Evolutionary conservation across 2,797 vertebrate species (phyloP), one percentile per base, ranked within the genome.

Genomic region (Squalus acanthias): DNA sequence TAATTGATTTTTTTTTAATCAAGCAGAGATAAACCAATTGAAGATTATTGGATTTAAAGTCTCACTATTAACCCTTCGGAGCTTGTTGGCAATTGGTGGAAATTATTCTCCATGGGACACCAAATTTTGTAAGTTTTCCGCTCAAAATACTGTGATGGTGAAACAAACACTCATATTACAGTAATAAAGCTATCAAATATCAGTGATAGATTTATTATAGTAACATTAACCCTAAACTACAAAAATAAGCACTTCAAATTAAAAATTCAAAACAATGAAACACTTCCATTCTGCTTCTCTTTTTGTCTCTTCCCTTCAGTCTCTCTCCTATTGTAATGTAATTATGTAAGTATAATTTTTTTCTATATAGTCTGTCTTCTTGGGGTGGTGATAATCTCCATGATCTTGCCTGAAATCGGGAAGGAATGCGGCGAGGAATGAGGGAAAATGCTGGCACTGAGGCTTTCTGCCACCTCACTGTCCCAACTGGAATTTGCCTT

Each of bases 1-100:
- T 50, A 85, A 85, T 85, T 85, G n/a, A 82, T 26, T 89, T 89
- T 12, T 89, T 89, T 89, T 57, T 6, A 92, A 92, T 92, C 15
- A 65, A 63, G 60, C 5, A n/a, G 60, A 39, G 17, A 92, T 92
- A 92, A 65, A 92, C 33, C 33, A 92, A n/a, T 65, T 65, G 63
- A n/a, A 92, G 89, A 63, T 65, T 67, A 60, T n/a, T 65, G 60
- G 33, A 92, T 92, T 92, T 92, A 3, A 92, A 65, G 15, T 92
- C 29, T 39, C 60, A 92, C 33, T n/a, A 65, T 67, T 92, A 92
- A 92, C 63, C 17, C 89, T 85, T 20, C 60, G 39, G 4, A 22
- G 57, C 13, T 67, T 20, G 15, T 65, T 92, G 89, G 33, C 57
- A 92, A 65, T 92, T n/a, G 29, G 13, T n/a, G 13, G 63, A 67